A percentile compares a stretch with the other conserved stretches of the same genome.
Evolutionary conservation across 2,888 invertebrate species (phyloP).

Genomic region (Hydraecia micacea): DNA sequence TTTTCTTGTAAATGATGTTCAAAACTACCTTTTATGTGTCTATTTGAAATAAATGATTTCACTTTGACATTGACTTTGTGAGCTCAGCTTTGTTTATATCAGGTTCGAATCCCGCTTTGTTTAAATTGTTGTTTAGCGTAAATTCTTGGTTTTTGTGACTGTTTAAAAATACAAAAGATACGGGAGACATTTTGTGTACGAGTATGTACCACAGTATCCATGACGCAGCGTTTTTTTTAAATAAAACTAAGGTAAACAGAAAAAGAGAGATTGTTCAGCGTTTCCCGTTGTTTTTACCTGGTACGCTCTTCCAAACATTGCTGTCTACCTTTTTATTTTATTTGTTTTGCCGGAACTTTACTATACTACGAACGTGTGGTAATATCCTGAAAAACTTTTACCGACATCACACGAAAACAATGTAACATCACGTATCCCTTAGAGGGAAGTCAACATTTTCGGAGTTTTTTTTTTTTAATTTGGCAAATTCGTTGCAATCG

Average conservation of each 20-base stretch:
- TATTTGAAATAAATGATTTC: too few species aligned
- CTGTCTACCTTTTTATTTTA: constrained; percentile 23
- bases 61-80: neutral
- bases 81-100: neutral
- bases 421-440: constrained; percentile 32
- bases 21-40: too few species aligned
- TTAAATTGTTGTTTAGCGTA: neutral
- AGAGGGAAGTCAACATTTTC: constrained; percentile 29
- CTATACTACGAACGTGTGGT: constrained; percentile 39
- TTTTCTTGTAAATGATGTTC: neutral
- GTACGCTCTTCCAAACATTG: neutral
- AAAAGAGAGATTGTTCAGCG: constrained; percentile 26
- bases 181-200: neutral
- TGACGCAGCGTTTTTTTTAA: neutral
- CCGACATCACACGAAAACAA: constrained; percentile 44
- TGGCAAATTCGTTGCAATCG: constrained; percentile 61
- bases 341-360: constrained; percentile 44
- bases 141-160: neutral
- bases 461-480: constrained; percentile 50
- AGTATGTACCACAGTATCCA: neutral
- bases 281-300: constrained; percentile 41
- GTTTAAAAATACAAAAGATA: neutral
- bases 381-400: constrained; percentile 52
- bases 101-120: neutral
- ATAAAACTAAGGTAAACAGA: constrained; percentile 16